phyloP scores from a whole-genome alignment of 2,888 invertebrate genomes.

The Zaprionus obscuricornis region DNA sequence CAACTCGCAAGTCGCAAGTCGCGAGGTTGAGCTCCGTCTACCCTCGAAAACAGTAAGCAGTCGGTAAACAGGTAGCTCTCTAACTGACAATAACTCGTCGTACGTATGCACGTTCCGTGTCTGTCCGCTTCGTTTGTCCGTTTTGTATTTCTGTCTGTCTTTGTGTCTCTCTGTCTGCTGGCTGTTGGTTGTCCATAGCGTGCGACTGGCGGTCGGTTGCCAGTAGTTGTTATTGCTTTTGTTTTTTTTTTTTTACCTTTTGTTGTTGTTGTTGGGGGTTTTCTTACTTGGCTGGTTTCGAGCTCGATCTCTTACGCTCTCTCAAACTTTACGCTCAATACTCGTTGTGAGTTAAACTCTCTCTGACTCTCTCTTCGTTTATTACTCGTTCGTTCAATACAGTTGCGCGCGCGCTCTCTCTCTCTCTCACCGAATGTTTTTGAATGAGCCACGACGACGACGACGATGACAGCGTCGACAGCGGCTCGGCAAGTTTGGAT shows the following conservation, averaged over 20 bases:
- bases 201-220: constrained; percentile 71
- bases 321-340: constrained; percentile 34
- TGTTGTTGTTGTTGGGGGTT: constrained; percentile 27
- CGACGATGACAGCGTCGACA: constrained; percentile 22
- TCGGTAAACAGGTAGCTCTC: constrained; percentile 79
- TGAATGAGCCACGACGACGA: constrained; percentile 68
- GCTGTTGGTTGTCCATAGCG: constrained; percentile 60
- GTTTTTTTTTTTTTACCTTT: constrained; percentile 18
- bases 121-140: constrained; percentile 30
- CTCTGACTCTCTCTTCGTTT: constrained; percentile 21
- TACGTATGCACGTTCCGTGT: constrained; percentile 71
- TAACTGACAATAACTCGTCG: constrained; percentile 78
- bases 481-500: constrained; percentile 65
- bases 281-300: constrained; percentile 48
- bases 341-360: constrained; percentile 36
- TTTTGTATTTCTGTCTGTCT: constrained; percentile 23
- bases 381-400: constrained; percentile 9
- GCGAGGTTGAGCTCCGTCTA: constrained; percentile 36
- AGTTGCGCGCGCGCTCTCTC: constrained; percentile 15
- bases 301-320: constrained; percentile 14
- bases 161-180: constrained; percentile 38
- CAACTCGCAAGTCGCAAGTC: constrained; percentile 43
- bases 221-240: constrained; percentile 8
- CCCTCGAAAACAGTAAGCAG: constrained; percentile 72
- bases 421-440: constrained; percentile 7